Conservation (phyloP, 2,113 vertebrate genomes). For the Clinocottus analis region DNA sequence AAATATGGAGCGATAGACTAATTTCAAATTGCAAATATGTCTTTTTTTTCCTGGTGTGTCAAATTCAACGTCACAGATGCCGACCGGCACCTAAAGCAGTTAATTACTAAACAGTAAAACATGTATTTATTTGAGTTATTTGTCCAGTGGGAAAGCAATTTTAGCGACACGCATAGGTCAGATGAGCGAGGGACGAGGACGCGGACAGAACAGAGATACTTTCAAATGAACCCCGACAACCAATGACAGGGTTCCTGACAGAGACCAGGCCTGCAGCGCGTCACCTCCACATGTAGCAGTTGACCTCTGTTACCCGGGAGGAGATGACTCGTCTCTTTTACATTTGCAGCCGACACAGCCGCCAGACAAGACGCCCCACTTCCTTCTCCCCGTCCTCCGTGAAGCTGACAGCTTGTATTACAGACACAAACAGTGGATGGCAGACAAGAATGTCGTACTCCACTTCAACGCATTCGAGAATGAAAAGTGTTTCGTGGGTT, state of each 20-base stretch:
- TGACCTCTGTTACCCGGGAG: slow-evolving; percentile 55
- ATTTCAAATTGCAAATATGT: background rate
- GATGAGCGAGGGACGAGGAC: slow-evolving; percentile 8
- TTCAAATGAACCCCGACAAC: slow-evolving; percentile 22
- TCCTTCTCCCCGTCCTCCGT: background rate
- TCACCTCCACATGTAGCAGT: slow-evolving; percentile 22
- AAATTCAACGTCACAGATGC: background rate
- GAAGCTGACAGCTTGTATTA: slow-evolving; percentile 43
- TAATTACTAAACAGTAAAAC: background rate
- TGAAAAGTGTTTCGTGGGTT: slow-evolving; percentile 13
- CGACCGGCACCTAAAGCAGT: background rate
- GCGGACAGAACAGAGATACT: background rate
- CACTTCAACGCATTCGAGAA: background rate
- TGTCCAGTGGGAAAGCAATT: background rate
- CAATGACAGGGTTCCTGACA: slow-evolving; percentile 37
- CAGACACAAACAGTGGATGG: slow-evolving; percentile 23
- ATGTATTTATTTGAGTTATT: too few species aligned
- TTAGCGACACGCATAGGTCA: background rate
- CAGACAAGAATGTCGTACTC: background rate
- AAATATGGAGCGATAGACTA: background rate
- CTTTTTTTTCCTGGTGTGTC: background rate
- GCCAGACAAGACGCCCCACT: slow-evolving; percentile 49
- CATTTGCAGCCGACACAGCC: slow-evolving; percentile 57
- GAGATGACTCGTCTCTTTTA: slow-evolving; percentile 61
- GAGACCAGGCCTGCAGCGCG: slow-evolving; percentile 44